Percentiles rank a stretch among this genome's conserved stretches.
phyloP scores from a whole-genome alignment of 2,797 vertebrate genomes.

The Lacerta bilineata region DNA sequence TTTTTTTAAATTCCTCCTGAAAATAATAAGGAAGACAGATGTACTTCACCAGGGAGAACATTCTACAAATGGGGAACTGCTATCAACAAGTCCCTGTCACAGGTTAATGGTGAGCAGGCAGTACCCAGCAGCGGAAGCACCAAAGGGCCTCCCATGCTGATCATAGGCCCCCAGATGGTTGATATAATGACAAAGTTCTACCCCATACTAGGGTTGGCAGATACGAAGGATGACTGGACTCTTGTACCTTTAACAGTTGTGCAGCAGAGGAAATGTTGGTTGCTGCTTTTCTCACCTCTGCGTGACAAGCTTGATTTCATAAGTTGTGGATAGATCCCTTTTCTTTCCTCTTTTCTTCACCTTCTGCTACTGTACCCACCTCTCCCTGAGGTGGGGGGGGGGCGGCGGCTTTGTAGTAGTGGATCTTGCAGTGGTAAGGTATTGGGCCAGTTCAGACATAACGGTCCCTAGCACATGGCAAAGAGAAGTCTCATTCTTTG shows the following conservation, averaged over 20 bases:
- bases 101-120: too few species aligned
- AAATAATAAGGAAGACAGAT: too few species aligned
- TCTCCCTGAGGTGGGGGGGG: too few species aligned
- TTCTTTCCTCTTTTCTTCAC: background rate
- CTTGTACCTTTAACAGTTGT: background rate
- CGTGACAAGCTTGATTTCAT: background rate
- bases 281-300: slow-evolving; percentile 40
- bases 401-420: too few species aligned
- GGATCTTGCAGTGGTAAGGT: background rate
- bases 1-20: too few species aligned
- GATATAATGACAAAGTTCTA: background rate
- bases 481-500: background rate
- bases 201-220: background rate
- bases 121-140: too few species aligned
- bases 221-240: background rate
- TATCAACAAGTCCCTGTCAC: too few species aligned
- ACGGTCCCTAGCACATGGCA: background rate
- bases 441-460: background rate
- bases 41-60: too few species aligned
- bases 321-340: background rate
- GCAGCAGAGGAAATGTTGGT: background rate
- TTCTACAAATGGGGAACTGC: too few species aligned
- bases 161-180: too few species aligned
- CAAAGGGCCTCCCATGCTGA: too few species aligned
- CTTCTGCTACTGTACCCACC: background rate